These are phyloP conservation scores for Rhopalosiphum padi DNA, from an alignment of 1,140 invertebrate genomes.

Conservation along the genomic window DNA sequence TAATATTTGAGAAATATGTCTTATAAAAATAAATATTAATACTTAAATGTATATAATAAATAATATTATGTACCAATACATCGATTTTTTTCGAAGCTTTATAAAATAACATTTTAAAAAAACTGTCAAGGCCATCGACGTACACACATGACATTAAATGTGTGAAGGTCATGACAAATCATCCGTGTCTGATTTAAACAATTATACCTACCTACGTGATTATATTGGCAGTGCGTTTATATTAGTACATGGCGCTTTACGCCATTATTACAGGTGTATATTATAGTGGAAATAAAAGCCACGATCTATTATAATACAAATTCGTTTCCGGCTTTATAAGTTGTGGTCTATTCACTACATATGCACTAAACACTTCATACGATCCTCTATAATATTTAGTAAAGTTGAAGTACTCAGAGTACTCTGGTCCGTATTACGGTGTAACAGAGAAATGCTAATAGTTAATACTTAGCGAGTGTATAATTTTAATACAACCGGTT, in stretches of 20 bases:
- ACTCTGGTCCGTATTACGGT: neutral
- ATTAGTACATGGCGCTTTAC: neutral
- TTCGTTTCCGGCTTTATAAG: slow-evolving; percentile 37
- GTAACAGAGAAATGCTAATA: neutral
- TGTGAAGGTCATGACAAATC: slow-evolving; percentile 47
- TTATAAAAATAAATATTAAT: neutral
- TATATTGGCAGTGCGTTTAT: neutral
- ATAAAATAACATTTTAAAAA: neutral
- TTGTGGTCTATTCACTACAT: neutral
- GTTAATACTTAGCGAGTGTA: neutral
- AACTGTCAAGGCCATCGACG: neutral
- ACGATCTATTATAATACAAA: neutral
- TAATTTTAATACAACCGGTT: neutral
- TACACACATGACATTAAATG: neutral
- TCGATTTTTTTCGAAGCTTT: neutral
- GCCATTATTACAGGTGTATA: neutral
- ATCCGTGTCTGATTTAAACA: neutral
- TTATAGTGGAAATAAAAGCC: neutral
- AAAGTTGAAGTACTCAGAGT: neutral
- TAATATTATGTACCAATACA: neutral
- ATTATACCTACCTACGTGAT: neutral
- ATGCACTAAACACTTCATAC: neutral
- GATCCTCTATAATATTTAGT: neutral
- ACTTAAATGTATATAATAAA: neutral
- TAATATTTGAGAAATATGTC: neutral